These are phyloP conservation scores for Drosophila infuscata DNA, from an alignment of 2,888 invertebrate species.

Conservation along the genomic window DNA sequence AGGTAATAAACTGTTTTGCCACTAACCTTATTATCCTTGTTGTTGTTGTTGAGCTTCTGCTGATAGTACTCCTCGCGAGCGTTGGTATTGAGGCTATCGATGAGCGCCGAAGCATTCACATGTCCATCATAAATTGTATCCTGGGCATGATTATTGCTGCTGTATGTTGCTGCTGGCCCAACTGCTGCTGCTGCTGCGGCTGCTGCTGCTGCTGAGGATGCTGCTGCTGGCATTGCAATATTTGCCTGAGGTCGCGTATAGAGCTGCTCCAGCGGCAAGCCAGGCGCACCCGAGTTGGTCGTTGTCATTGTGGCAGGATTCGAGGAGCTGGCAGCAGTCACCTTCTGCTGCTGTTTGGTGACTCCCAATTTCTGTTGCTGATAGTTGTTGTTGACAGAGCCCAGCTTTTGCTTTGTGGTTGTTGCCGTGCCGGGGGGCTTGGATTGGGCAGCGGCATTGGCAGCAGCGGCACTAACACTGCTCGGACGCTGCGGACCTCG, in stretches of 20 bases:
- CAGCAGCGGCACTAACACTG: slow-evolving; percentile 63
- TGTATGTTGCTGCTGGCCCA: slow-evolving; percentile 26
- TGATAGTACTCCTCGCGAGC: slow-evolving; percentile 85
- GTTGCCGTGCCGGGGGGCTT: slow-evolving; percentile 70
- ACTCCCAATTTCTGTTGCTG: slow-evolving; percentile 48
- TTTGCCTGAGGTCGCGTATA: slow-evolving; percentile 75
- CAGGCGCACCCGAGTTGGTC: slow-evolving; percentile 55
- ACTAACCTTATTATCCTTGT: slow-evolving; percentile 81
- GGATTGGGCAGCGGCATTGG: slow-evolving; percentile 63
- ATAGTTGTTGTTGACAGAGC: slow-evolving; percentile 33
- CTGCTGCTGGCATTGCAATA: slow-evolving; percentile 57
- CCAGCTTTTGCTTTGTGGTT: slow-evolving; percentile 53
- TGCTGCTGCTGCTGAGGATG: slow-evolving; percentile 35
- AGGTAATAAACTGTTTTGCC: background rate
- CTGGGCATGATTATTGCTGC: slow-evolving; percentile 43
- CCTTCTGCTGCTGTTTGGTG: slow-evolving; percentile 64
- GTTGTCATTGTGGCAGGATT: slow-evolving; percentile 45
- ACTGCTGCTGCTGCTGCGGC: slow-evolving; percentile 47
- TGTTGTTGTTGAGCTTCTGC: slow-evolving; percentile 73
- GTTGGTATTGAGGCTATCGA: slow-evolving; percentile 84
- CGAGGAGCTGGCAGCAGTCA: slow-evolving; percentile 42
- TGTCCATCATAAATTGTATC: slow-evolving; percentile 83
- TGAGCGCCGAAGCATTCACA: slow-evolving; percentile 84
- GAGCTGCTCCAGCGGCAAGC: slow-evolving; percentile 69
- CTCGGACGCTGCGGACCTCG: slow-evolving; percentile 71